These are phyloP conservation scores for Pelusios castaneus DNA, from an alignment of 2,113 vertebrate species.

Conservation along the genomic window DNA sequence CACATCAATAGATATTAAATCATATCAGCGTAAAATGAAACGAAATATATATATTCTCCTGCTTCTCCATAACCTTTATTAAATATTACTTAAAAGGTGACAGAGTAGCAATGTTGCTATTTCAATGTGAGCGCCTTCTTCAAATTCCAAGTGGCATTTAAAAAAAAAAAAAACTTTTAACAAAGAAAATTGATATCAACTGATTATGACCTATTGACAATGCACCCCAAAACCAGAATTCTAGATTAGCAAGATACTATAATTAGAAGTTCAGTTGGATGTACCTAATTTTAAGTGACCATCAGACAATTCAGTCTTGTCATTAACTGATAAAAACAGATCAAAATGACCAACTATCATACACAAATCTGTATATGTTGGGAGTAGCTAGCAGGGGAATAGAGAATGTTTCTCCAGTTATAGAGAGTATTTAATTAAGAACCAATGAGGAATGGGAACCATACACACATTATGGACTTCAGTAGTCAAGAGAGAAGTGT, in stretches of 20 bases:
- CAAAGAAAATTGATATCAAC: neutral
- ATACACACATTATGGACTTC: accelerated
- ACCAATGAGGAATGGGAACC: neutral
- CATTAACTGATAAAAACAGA: neutral
- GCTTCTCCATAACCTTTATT: neutral
- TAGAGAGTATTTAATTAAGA: neutral
- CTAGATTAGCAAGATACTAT: neutral
- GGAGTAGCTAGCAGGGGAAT: neutral
- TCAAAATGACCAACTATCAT: neutral
- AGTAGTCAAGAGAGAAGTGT: neutral
- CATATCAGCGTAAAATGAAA: neutral
- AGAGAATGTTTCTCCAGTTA: neutral
- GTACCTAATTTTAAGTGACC: neutral
- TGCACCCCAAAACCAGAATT: neutral
- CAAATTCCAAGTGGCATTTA: neutral
- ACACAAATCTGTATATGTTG: neutral
- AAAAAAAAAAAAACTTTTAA: neutral
- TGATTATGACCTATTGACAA: neutral
- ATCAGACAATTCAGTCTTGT: neutral
- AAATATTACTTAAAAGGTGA: neutral
- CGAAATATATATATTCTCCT: neutral
- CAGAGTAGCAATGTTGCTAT: neutral
- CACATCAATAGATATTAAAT: neutral
- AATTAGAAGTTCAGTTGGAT: neutral
- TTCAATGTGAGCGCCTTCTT: neutral